Conservation (phyloP, 1,140 invertebrate species). For the Brachystomella parvula region DNA sequence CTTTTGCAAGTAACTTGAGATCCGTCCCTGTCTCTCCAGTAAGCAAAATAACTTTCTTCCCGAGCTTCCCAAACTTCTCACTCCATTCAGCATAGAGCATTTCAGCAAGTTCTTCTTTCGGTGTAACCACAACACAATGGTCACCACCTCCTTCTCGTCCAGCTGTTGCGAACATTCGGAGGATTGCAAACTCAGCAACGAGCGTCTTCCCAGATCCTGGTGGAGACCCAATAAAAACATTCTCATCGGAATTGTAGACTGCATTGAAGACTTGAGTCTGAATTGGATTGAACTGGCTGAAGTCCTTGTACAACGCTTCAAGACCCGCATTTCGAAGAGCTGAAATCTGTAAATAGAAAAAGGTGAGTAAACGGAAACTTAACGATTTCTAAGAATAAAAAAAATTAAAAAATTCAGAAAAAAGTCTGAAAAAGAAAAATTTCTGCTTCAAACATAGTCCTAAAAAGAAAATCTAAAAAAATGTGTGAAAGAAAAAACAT, state of each 20-base stretch:
- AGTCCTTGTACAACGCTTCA: slow-evolving; percentile 76
- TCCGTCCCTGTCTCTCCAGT: slow-evolving; percentile 98
- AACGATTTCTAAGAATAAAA: no score
- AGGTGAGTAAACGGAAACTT: slow-evolving; percentile 17
- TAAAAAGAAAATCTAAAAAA: neutral
- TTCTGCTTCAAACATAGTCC: neutral
- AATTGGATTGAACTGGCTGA: slow-evolving; percentile 95
- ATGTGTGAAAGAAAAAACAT: no score
- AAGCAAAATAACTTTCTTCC: slow-evolving; percentile 82
- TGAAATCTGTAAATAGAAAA: no score
- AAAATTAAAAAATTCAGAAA: neutral
- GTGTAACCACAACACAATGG: slow-evolving; percentile 85
- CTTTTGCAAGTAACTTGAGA: slow-evolving; percentile 77
- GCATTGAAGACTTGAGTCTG: slow-evolving; percentile 99
- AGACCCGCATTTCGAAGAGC: slow-evolving; percentile 74
- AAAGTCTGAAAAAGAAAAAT: no score
- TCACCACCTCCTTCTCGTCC: slow-evolving; percentile 46
- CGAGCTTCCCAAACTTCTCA: slow-evolving; percentile 73
- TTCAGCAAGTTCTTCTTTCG: slow-evolving; percentile 84
- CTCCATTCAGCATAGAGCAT: slow-evolving; percentile 86
- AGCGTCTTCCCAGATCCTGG: slow-evolving; percentile 93
- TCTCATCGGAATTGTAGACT: slow-evolving; percentile 97
- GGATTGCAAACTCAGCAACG: slow-evolving; percentile 92
- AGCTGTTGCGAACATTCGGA: slow-evolving; percentile 74
- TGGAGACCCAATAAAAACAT: slow-evolving; percentile 96